Conservation (phyloP, 2,797 vertebrate species). For the Sebastes diaconus region DNA sequence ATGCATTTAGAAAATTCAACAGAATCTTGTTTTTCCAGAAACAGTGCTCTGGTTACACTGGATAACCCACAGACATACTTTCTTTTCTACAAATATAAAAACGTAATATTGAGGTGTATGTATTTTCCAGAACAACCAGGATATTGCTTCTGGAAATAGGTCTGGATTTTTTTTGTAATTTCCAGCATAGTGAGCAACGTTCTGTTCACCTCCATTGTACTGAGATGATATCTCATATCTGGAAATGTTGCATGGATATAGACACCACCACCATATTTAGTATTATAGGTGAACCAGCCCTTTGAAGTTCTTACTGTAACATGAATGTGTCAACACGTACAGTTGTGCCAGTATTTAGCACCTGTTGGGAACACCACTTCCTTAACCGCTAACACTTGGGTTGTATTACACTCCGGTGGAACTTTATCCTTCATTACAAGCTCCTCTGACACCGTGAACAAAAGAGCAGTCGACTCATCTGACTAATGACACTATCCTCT, state of each 20-base stretch:
- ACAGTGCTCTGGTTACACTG: neutral
- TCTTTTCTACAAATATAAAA: neutral
- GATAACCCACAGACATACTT: neutral
- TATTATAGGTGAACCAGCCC: neutral
- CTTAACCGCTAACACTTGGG: constrained; percentile 50
- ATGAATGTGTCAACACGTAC: neutral
- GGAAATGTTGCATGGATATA: neutral
- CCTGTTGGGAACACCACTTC: constrained; percentile 42
- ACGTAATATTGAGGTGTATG: neutral
- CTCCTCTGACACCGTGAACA: constrained; percentile 69
- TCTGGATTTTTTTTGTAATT: neutral
- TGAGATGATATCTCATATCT: neutral
- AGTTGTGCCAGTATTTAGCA: constrained; percentile 42
- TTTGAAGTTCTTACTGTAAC: neutral
- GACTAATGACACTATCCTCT: constrained; percentile 56
- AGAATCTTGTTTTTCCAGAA: neutral
- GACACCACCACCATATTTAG: neutral
- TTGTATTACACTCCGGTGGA: constrained; percentile 58
- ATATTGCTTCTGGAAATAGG: neutral
- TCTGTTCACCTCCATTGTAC: neutral
- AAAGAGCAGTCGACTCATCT: constrained; percentile 61
- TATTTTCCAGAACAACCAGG: neutral
- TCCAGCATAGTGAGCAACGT: neutral
- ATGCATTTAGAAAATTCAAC: neutral
- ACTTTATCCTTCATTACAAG: constrained; percentile 75